A percentile compares a stretch with the other conserved stretches of the same genome.
Evolutionary conservation across 2,113 vertebrate genomes (phyloP).

Genomic region (Melanotaenia duboulayi): DNA sequence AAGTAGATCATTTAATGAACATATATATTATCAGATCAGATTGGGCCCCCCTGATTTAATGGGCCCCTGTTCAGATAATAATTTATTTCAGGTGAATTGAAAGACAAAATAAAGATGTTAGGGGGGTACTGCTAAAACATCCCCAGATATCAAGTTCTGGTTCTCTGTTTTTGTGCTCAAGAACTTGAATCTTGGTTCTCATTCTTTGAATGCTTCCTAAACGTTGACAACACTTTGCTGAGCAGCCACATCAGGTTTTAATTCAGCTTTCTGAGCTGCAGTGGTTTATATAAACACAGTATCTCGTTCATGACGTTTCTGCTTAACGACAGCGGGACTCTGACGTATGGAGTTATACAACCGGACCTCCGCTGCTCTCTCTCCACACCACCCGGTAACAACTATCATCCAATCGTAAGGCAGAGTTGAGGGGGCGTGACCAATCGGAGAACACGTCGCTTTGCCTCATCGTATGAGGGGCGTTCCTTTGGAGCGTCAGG

Average conservation of each 20-base stretch:
- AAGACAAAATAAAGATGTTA: too few species aligned
- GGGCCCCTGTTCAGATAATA: too few species aligned
- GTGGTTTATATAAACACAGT: constrained; percentile 14
- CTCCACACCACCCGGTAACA: constrained; percentile 75
- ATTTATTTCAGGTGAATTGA: too few species aligned
- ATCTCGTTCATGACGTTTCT: constrained; percentile 19
- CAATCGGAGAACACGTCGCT: constrained; percentile 57
- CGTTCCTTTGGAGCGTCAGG: constrained; percentile 20
- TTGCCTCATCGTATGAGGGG: neutral
- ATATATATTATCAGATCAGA: too few species aligned
- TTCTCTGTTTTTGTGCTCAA: too few species aligned
- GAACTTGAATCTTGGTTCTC: too few species aligned
- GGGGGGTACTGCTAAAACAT: too few species aligned
- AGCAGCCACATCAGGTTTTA: neutral
- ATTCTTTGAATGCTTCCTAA: too few species aligned
- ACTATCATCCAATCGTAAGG: constrained; percentile 66
- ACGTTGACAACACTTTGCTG: too few species aligned
- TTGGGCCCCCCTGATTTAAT: too few species aligned
- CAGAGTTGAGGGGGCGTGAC: constrained; percentile 73
- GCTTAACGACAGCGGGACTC: constrained; percentile 27
- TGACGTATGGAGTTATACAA: constrained; percentile 58
- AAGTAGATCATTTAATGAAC: too few species aligned
- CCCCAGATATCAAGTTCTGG: too few species aligned
- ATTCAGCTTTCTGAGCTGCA: neutral
- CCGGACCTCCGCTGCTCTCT: constrained; percentile 19